phyloP scores from a whole-genome alignment of 2,888 invertebrate genomes.

The Dryomyza anilis region DNA sequence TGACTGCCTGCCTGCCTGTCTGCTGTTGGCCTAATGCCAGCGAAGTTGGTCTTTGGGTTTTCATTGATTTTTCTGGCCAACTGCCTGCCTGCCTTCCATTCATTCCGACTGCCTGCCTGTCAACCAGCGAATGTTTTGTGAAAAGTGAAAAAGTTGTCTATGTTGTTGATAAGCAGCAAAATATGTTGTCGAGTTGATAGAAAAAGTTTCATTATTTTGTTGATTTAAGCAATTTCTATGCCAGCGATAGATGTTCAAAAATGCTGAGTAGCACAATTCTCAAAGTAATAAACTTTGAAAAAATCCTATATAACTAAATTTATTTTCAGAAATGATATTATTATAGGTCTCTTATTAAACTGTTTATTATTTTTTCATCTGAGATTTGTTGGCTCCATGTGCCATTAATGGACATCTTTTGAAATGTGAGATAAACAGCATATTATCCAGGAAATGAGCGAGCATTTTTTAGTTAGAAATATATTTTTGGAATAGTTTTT shows the following conservation, averaged over 20 bases:
- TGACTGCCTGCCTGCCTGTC: neutral
- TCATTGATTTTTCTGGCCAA: constrained; percentile 28
- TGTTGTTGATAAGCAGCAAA: constrained; percentile 28
- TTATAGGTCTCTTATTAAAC: no score
- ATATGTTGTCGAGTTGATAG: constrained; percentile 47
- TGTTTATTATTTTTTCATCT: no score
- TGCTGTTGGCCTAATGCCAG: constrained; percentile 42
- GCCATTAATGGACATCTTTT: no score
- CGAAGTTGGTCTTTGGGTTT: constrained; percentile 52
- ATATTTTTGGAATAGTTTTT: no score
- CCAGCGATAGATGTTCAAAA: neutral
- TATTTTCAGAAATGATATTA: no score
- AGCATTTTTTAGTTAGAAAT: no score
- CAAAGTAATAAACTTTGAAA: neutral
- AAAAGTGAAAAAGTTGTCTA: constrained; percentile 11
- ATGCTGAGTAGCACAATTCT: neutral
- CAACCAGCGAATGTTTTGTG: constrained; percentile 33
- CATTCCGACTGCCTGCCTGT: constrained; percentile 23
- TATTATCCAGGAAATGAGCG: no score
- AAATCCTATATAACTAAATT: no score
- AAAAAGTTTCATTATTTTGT: constrained; percentile 48
- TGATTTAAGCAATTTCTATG: constrained; percentile 3
- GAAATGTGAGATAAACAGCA: no score
- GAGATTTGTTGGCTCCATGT: no score
- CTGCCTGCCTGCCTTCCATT: neutral